Percentiles rank a stretch among this genome's conserved stretches.
phyloP scores from a whole-genome alignment of 64 coral and sea anemone genomes.

The Montipora sp. region DNA sequence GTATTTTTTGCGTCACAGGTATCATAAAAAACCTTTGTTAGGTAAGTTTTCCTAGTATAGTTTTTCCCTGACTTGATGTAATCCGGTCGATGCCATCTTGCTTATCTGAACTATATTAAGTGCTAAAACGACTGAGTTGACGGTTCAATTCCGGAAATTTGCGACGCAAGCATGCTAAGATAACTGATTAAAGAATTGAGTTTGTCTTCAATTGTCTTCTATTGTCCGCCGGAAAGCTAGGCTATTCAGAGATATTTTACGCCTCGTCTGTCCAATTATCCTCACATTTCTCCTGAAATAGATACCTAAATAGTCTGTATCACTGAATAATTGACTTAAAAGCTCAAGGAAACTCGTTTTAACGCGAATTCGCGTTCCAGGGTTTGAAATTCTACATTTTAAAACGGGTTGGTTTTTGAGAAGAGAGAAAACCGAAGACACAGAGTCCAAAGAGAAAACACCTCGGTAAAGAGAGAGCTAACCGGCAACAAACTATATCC shows the following conservation, averaged over 20 bases:
- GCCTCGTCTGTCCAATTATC: constrained; percentile 1
- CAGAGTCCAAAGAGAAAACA: background rate
- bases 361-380: background rate
- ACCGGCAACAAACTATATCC: no score
- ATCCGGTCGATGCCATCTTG: background rate
- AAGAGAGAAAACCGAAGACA: background rate
- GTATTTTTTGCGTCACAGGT: background rate
- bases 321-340: background rate
- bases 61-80: background rate
- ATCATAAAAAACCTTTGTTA: background rate
- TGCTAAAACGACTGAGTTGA: background rate
- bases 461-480: no score
- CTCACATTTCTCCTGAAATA: background rate
- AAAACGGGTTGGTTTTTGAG: background rate
- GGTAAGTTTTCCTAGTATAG: background rate
- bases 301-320: background rate
- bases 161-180: background rate
- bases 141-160: constrained; percentile 33
- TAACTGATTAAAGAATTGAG: background rate
- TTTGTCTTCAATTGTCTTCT: background rate
- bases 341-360: background rate
- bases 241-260: constrained; percentile 22
- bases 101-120: constrained; percentile 27
- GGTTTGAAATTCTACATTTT: background rate
- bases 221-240: constrained; percentile 3